A percentile compares a stretch with the other conserved stretches of the same genome.
phyloP scores from a whole-genome alignment of 2,113 vertebrate species.

The Corvus cornix region DNA sequence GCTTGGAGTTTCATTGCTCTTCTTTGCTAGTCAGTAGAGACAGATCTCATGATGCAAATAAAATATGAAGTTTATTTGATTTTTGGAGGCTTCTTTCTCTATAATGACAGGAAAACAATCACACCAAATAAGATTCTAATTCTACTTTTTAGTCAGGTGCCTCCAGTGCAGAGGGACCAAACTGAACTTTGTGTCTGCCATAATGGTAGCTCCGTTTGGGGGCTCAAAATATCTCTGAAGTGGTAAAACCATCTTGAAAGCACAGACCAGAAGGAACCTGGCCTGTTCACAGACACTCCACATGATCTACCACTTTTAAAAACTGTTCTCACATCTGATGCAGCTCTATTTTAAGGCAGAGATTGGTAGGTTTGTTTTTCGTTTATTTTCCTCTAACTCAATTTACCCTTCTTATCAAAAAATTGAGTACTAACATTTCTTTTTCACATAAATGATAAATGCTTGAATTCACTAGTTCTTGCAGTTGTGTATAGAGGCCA shows the following conservation, averaged over 20 bases:
- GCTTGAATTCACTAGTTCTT: background rate
- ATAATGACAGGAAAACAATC: background rate
- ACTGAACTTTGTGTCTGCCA: background rate
- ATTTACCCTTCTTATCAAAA: background rate
- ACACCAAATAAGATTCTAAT: background rate
- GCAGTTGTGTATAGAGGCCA: slow-evolving; percentile 15
- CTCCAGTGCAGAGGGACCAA: background rate
- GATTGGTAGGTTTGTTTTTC: background rate
- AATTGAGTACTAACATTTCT: background rate
- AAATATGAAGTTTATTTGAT: background rate
- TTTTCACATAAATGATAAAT: background rate
- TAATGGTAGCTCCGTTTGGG: background rate
- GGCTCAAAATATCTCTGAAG: background rate
- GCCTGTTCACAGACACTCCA: background rate
- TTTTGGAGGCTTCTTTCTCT: background rate
- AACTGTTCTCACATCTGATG: background rate
- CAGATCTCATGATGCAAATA: background rate
- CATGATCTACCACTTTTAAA: background rate
- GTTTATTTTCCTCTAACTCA: background rate
- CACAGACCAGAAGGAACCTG: background rate
- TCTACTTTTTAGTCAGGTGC: background rate
- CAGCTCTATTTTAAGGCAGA: background rate
- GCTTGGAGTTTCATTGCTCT: background rate
- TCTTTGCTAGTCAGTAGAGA: background rate
- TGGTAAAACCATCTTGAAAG: background rate